Evolutionary conservation across 2,797 vertebrate species (phyloP).

Genomic region (Enteromius trimaculatus): DNA sequence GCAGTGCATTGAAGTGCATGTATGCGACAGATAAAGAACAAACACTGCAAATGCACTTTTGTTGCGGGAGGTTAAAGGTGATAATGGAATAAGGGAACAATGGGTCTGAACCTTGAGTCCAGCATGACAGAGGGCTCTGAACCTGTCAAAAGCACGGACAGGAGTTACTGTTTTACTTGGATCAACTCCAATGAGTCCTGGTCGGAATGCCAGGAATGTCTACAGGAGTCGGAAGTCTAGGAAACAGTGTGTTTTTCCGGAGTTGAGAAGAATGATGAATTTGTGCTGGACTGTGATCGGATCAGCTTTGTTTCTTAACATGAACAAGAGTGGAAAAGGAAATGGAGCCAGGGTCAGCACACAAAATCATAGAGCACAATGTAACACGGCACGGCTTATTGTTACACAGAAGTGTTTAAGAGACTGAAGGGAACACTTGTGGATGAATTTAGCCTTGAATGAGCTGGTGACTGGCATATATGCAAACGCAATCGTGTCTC

Average conservation of each 20-base stretch:
- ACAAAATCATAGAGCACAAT: slow-evolving; percentile 39
- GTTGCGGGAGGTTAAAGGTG: slow-evolving; percentile 16
- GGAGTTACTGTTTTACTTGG: slow-evolving; percentile 66
- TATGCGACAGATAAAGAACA: slow-evolving; percentile 6
- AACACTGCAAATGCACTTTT: slow-evolving; percentile 1
- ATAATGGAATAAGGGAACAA: slow-evolving; percentile 45
- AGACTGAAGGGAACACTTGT: slow-evolving; percentile 48
- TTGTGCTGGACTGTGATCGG: slow-evolving; percentile 59
- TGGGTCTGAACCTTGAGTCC: slow-evolving; percentile 28
- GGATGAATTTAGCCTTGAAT: slow-evolving; percentile 66
- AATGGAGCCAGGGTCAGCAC: background rate
- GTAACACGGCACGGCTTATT: slow-evolving; percentile 20
- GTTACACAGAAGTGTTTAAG: slow-evolving; percentile 20
- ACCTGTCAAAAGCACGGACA: slow-evolving; percentile 42
- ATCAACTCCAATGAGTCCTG: slow-evolving; percentile 55
- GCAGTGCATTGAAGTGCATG: slow-evolving; percentile 1
- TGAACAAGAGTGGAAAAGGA: slow-evolving; percentile 29
- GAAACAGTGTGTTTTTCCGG: slow-evolving; percentile 43
- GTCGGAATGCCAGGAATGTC: slow-evolving; percentile 64
- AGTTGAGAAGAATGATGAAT: slow-evolving; percentile 37
- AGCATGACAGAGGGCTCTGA: slow-evolving; percentile 29
- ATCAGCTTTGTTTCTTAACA: slow-evolving; percentile 49
- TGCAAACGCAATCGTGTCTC: slow-evolving; percentile 50
- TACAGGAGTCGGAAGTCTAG: slow-evolving; percentile 65
- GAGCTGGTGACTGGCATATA: slow-evolving; percentile 54